A percentile compares a stretch with the other conserved stretches of the same genome.
These are phyloP conservation scores for Lepas anatifera DNA, from an alignment of 2,888 invertebrate genomes.

Conservation along the genomic window DNA sequence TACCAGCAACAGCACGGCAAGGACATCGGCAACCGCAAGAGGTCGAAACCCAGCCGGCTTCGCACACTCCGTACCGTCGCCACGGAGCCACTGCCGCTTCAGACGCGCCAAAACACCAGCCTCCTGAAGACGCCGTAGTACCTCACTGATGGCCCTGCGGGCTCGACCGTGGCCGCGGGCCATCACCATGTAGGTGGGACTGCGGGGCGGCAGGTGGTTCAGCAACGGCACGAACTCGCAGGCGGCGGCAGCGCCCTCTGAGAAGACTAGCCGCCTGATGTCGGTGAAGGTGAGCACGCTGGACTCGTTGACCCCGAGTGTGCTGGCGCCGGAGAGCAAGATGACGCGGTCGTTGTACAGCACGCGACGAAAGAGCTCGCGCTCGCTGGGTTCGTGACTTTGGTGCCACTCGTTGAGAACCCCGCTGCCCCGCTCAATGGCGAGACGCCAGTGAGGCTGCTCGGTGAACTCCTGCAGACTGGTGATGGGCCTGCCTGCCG, in stretches of 20 bases:
- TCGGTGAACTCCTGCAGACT: not conserved
- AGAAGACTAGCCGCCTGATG: conserved; percentile 53
- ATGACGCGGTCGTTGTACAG: not conserved
- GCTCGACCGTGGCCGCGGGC: not conserved
- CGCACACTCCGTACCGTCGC: not conserved
- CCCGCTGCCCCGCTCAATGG: not conserved
- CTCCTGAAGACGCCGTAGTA: not conserved
- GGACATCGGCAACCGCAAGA: not conserved
- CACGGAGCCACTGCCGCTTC: not conserved
- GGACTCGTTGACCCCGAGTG: conserved; percentile 49
- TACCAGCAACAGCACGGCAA: not conserved
- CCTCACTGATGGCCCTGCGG: not conserved
- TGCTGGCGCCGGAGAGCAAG: not conserved
- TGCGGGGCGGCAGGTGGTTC: conserved; percentile 53
- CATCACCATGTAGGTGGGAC: conserved; percentile 31
- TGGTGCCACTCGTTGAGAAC: not conserved
- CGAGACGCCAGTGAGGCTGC: not conserved
- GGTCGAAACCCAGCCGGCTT: not conserved
- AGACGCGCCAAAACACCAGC: not conserved
- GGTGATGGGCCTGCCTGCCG: not conserved
- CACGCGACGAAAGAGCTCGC: not conserved
- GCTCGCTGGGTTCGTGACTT: not conserved
- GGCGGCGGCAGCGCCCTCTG: conserved; percentile 51
- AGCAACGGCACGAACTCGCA: conserved; percentile 52
- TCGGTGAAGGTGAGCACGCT: conserved; percentile 62